phyloP scores from a whole-genome alignment of 2,888 invertebrate genomes.

The Euspilapteryx auroguttella region DNA sequence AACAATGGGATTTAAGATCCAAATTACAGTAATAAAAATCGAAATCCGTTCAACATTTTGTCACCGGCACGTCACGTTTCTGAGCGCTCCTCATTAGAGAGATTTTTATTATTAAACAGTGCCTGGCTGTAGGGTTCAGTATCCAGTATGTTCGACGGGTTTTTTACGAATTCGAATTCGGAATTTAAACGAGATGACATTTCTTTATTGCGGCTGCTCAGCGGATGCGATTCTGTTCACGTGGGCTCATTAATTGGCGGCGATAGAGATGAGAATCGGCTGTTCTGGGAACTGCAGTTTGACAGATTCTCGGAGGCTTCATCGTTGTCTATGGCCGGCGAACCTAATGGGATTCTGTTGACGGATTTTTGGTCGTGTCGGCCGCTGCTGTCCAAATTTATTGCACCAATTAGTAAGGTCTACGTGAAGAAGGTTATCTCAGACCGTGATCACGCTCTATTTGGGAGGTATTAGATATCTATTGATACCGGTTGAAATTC shows the following conservation, averaged over 20 bases:
- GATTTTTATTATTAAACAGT: slow-evolving; percentile 34
- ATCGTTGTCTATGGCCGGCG: slow-evolving; percentile 16
- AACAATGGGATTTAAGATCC: slow-evolving; percentile 14
- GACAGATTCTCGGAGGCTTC: slow-evolving; percentile 21
- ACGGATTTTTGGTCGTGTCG: slow-evolving; percentile 25
- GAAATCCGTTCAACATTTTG: slow-evolving; percentile 40
- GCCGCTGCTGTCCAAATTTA: slow-evolving; percentile 42
- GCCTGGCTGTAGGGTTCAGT: slow-evolving; percentile 21
- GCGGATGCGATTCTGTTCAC: slow-evolving; percentile 22
- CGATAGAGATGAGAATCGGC: slow-evolving; percentile 28
- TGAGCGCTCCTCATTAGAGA: slow-evolving; percentile 34
- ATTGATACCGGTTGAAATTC: slow-evolving; percentile 39
- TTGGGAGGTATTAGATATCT: slow-evolving; percentile 54
- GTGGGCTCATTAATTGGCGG: slow-evolving; percentile 23
- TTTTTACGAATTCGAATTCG: slow-evolving; percentile 29
- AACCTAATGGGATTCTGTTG: background rate
- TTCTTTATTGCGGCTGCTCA: slow-evolving; percentile 27
- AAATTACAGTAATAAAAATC: slow-evolving; percentile 14
- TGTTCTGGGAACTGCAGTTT: slow-evolving; percentile 18
- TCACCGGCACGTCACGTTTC: slow-evolving; percentile 40
- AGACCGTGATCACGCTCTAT: slow-evolving; percentile 42
- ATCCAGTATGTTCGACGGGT: slow-evolving; percentile 16
- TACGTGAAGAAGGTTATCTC: slow-evolving; percentile 47
- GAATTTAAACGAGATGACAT: slow-evolving; percentile 50
- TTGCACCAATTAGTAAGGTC: slow-evolving; percentile 56